A percentile compares a stretch with the other conserved stretches of the same genome.
phyloP scores from a whole-genome alignment of 2,797 vertebrate genomes.

The Xyrichtys novacula region DNA sequence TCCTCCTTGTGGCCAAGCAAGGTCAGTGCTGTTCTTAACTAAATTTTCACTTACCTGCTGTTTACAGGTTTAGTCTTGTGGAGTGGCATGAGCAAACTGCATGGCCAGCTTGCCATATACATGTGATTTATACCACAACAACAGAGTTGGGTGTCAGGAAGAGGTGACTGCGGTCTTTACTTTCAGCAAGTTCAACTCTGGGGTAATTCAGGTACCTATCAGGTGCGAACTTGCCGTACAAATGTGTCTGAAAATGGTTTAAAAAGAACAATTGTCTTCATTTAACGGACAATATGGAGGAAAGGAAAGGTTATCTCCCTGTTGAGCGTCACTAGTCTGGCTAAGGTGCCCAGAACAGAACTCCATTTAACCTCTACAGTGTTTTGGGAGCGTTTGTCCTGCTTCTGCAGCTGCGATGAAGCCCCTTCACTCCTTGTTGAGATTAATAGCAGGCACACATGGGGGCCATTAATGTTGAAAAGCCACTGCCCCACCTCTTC shows the following conservation, averaged over 20 bases:
- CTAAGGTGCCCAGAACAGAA: conserved; percentile 53
- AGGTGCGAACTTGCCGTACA: no score
- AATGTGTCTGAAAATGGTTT: no score
- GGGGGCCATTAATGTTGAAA: conserved; percentile 70
- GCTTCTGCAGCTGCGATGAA: conserved; percentile 59
- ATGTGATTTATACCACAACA: conserved; percentile 9
- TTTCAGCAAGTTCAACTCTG: no score
- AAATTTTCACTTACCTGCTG: not conserved
- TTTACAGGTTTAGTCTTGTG: not conserved
- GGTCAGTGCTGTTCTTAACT: conserved; percentile 47
- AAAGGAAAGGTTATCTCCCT: conserved; percentile 29
- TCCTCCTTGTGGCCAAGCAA: conserved; percentile 70
- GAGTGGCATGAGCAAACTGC: conserved; percentile 31
- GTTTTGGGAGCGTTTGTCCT: conserved; percentile 47
- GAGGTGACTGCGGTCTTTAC: not conserved
- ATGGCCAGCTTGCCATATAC: conserved; percentile 16
- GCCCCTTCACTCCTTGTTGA: conserved; percentile 74
- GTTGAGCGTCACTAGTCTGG: conserved; percentile 41
- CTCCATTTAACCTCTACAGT: conserved; percentile 56
- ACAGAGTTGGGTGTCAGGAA: conserved; percentile 2
- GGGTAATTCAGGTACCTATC: no score
- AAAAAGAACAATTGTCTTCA: not conserved
- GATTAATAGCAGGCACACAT: conserved; percentile 69
- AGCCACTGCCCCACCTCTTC: conserved; percentile 60
- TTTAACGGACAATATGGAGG: conserved; percentile 10